A percentile compares a stretch with the other conserved stretches of the same genome.
These are phyloP conservation scores for Ceratitis capitata DNA, from an alignment of 1,140 invertebrate species.

Conservation along the genomic window DNA sequence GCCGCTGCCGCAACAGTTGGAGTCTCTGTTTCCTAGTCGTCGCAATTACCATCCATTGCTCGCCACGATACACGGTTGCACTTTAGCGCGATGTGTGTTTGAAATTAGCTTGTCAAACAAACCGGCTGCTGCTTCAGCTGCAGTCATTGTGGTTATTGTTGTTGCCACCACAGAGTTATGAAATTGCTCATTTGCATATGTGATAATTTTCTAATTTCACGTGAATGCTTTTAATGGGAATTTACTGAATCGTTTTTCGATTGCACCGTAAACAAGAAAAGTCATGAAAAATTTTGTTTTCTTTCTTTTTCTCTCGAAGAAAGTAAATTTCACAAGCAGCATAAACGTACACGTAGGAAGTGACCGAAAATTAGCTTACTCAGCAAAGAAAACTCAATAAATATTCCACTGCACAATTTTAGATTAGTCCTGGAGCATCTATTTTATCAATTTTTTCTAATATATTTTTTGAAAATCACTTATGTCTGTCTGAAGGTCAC, in stretches of 20 bases:
- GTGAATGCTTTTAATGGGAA: conserved; percentile 30
- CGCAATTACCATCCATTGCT: neutral
- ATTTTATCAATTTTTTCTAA: too few relatives aligned
- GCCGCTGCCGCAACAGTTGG: neutral
- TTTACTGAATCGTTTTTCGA: neutral
- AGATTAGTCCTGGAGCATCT: too few relatives aligned
- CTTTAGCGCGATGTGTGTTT: conserved; percentile 27
- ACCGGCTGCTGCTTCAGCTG: conserved; percentile 47
- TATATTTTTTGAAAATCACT: too few relatives aligned
- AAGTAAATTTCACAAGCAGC: too few relatives aligned
- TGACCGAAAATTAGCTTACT: too few relatives aligned
- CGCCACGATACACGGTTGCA: conserved; percentile 19
- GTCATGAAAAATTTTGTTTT: too few relatives aligned
- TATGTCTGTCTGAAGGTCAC: too few relatives aligned
- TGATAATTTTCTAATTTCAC: conserved; percentile 36
- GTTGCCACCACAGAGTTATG: neutral
- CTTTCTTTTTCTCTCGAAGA: too few relatives aligned
- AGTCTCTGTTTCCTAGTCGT: too few relatives aligned
- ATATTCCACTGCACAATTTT: too few relatives aligned
- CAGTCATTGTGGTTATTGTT: conserved; percentile 20
- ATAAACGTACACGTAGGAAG: too few relatives aligned
- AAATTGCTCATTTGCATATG: conserved; percentile 32
- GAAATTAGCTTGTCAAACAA: conserved; percentile 37
- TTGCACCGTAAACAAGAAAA: neutral
- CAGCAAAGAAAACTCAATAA: too few relatives aligned